A percentile compares a stretch with the other conserved stretches of the same genome.
Conservation (phyloP, 2,888 invertebrate species). For the Bibio marci region DNA sequence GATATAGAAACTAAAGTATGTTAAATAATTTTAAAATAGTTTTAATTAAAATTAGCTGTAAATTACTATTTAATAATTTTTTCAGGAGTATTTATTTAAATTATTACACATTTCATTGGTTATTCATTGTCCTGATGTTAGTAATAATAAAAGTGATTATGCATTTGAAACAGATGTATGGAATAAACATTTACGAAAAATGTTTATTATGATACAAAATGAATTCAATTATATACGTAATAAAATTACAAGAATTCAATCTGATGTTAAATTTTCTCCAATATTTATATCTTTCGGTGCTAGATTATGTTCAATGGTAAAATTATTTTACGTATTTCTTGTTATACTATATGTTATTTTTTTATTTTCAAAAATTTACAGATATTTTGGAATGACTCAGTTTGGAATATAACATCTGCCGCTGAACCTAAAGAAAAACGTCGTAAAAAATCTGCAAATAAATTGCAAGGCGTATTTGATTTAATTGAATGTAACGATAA, state of each 20-base stretch:
- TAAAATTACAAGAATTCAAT: background rate
- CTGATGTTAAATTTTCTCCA: background rate
- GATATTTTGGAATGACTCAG: slow-evolving; percentile 1
- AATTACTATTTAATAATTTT: background rate
- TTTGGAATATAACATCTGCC: background rate
- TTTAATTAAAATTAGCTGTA: background rate
- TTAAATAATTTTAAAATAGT: no score
- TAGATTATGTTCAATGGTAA: slow-evolving; percentile 4
- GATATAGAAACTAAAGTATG: slow-evolving; percentile 3
- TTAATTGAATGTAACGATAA: background rate
- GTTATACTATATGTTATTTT: no score
- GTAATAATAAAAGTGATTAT: background rate
- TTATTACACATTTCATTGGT: slow-evolving; percentile 1
- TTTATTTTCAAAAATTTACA: background rate
- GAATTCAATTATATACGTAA: slow-evolving; percentile 2
- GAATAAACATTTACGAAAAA: slow-evolving; percentile 2
- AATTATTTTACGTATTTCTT: background rate
- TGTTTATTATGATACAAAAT: slow-evolving; percentile 1
- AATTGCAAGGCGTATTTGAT: slow-evolving; percentile 2
- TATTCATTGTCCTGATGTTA: background rate
- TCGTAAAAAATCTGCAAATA: background rate
- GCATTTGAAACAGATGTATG: background rate
- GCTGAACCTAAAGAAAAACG: slow-evolving; percentile 2
- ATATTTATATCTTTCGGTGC: background rate
- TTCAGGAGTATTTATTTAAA: background rate